Conservation (phyloP, 2,888 invertebrate genomes). For the Cryptus viduatorius region DNA sequence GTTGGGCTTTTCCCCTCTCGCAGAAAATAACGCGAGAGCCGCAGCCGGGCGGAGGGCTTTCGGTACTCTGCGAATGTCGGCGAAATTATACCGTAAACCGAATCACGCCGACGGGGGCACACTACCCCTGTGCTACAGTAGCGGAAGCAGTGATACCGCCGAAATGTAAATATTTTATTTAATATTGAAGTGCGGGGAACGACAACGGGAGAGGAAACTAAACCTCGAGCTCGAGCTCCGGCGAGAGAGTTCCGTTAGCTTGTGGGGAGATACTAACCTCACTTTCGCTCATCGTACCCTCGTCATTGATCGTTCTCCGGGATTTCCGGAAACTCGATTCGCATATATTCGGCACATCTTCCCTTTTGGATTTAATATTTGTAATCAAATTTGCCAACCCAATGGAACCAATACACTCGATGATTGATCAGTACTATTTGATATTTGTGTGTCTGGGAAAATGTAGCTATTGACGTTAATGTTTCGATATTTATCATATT, state of each 20-base stretch:
- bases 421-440: constrained; percentile 5
- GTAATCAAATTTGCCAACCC: constrained; percentile 4
- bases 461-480: not conserved
- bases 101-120: constrained; percentile 20
- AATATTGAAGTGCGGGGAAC: constrained; percentile 25
- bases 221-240: constrained; percentile 3
- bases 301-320: constrained; percentile 4
- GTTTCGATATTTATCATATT: not conserved
- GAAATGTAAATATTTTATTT: constrained; percentile 54
- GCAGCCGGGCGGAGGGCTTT: not conserved
- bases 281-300: constrained; percentile 5
- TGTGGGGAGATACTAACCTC: not conserved
- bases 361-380: constrained; percentile 5
- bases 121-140: not conserved
- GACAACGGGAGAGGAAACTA: not conserved
- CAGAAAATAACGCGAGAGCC: constrained; percentile 14
- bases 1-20: not conserved
- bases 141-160: constrained; percentile 38
- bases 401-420: constrained; percentile 1
- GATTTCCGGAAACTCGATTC: constrained; percentile 5
- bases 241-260: constrained; percentile 5
- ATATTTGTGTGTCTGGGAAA: not conserved
- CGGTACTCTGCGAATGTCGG: not conserved
- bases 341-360: not conserved
- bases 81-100: constrained; percentile 49